phyloP scores from a whole-genome alignment of 2,888 invertebrate species.

The Ormyrus nitidulus region DNA sequence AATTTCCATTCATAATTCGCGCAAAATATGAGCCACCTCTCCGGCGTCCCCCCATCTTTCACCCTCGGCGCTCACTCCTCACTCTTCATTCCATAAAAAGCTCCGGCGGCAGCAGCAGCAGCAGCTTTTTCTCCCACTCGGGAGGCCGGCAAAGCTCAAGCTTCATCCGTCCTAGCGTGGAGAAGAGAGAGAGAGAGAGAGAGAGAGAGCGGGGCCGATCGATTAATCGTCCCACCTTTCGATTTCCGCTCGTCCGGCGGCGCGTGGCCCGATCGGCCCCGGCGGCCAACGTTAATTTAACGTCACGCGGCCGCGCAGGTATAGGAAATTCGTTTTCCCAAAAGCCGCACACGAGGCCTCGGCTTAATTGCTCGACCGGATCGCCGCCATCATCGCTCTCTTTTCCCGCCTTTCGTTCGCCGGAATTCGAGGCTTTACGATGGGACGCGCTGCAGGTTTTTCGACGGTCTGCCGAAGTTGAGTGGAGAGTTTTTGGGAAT shows the following conservation, averaged over 20 bases:
- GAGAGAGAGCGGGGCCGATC: constrained; percentile 20
- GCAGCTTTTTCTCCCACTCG: too few relatives aligned
- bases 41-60: too few relatives aligned
- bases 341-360: constrained; percentile 16
- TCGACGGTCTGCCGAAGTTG: too few relatives aligned
- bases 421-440: neutral
- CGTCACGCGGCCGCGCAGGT: neutral
- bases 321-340: constrained; percentile 47
- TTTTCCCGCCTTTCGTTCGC: neutral
- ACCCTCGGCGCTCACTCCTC: too few relatives aligned
- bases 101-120: neutral
- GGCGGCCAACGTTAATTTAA: constrained; percentile 46
- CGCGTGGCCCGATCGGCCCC: constrained; percentile 37
- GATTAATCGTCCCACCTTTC: constrained; percentile 48
- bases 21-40: too few relatives aligned
- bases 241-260: constrained; percentile 28
- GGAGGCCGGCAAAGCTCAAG: too few relatives aligned
- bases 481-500: too few relatives aligned
- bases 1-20: too few relatives aligned
- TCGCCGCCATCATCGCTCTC: constrained; percentile 1
- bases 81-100: too few relatives aligned
- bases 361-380: constrained; percentile 46
- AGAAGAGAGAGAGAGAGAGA: neutral
- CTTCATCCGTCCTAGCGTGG: too few relatives aligned
- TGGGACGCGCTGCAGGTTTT: too few relatives aligned